phyloP scores from a whole-genome alignment of 1,140 invertebrate species.

The Homalodisca vitripennis region DNA sequence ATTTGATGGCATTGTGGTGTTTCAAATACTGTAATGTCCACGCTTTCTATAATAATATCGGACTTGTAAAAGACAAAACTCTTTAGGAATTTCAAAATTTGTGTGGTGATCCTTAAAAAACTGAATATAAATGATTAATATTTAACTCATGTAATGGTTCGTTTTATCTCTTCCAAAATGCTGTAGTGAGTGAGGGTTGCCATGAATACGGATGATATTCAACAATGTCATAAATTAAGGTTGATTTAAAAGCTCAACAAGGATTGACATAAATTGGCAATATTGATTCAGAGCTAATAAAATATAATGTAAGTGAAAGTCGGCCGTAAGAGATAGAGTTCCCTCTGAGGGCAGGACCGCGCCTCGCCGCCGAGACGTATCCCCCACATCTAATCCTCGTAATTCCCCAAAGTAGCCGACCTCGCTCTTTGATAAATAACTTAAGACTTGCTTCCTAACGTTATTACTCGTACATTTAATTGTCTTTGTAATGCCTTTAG shows the following conservation, averaged over 20 bases:
- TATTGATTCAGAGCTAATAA: constrained; percentile 15
- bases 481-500: constrained; percentile 22
- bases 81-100: too few relatives aligned
- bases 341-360: too few relatives aligned
- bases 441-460: constrained; percentile 20
- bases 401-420: constrained; percentile 23
- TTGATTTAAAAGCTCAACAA: neutral
- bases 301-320: constrained; percentile 25
- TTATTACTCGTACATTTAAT: constrained; percentile 25
- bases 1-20: too few relatives aligned
- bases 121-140: too few relatives aligned
- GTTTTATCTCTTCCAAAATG: too few relatives aligned
- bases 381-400: constrained; percentile 11
- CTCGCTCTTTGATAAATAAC: constrained; percentile 25
- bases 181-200: too few relatives aligned
- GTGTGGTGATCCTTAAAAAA: too few relatives aligned
- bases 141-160: too few relatives aligned
- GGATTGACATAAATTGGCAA: constrained; percentile 4
- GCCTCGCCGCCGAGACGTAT: too few relatives aligned
- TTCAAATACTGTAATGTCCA: too few relatives aligned
- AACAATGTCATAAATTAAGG: neutral
- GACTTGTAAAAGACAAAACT: too few relatives aligned
- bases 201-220: neutral
- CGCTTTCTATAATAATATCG: too few relatives aligned
- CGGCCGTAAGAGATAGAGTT: neutral